These are phyloP conservation scores for Melopsittacus undulatus DNA, from an alignment of 2,797 vertebrate genomes.

Conservation along the genomic window DNA sequence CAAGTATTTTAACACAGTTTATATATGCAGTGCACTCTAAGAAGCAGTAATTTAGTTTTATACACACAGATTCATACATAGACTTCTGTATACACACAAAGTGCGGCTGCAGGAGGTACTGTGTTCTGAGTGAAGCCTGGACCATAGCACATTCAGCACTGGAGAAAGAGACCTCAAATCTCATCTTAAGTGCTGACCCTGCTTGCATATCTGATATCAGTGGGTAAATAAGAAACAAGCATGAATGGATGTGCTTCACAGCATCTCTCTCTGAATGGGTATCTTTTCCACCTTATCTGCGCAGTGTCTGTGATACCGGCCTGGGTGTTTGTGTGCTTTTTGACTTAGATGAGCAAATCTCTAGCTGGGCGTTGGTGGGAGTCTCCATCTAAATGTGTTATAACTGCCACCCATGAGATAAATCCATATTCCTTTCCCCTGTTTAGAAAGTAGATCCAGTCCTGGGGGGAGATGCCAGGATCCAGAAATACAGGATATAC, in stretches of 20 bases:
- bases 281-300: neutral
- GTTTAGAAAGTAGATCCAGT: neutral
- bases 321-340: neutral
- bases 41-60: neutral
- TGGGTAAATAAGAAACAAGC: neutral
- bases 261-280: neutral
- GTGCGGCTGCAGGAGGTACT: neutral
- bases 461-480: neutral
- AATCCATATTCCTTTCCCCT: neutral
- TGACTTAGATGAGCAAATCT: neutral
- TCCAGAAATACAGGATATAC: slow-evolving; percentile 1
- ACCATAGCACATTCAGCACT: neutral
- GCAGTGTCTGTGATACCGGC: neutral
- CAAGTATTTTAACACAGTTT: neutral
- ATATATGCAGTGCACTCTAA: neutral
- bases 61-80: neutral
- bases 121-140: neutral
- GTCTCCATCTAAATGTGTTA: neutral
- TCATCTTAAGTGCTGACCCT: neutral
- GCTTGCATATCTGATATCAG: neutral
- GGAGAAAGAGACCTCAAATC: neutral
- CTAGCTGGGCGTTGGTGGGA: neutral
- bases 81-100: neutral
- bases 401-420: neutral
- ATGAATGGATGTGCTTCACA: neutral